These are phyloP conservation scores for Hirtodrosophila cameraria DNA, from an alignment of 2,888 invertebrate species.

Conservation along the genomic window DNA sequence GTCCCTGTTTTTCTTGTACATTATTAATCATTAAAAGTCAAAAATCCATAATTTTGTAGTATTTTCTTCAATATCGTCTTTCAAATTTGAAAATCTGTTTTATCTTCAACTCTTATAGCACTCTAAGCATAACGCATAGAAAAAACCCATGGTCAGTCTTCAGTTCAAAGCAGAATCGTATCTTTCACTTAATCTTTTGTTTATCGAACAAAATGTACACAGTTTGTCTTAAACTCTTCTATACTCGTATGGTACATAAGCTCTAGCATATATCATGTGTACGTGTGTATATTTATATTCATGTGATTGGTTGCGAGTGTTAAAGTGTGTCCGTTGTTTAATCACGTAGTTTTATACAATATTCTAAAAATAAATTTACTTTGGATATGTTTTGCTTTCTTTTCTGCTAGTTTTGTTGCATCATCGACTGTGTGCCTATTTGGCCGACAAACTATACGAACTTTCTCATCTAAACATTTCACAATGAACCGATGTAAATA, in stretches of 20 bases:
- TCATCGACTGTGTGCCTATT: conserved; percentile 31
- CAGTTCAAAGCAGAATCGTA: not conserved
- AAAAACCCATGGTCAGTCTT: too few relatives aligned
- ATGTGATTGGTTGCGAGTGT: conserved; percentile 35
- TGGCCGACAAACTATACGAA: conserved; percentile 26
- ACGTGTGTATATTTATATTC: conserved; percentile 8
- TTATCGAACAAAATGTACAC: conserved; percentile 13
- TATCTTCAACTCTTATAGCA: too few relatives aligned
- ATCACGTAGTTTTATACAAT: conserved; percentile 49
- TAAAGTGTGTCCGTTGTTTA: conserved; percentile 59
- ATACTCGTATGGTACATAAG: conserved; percentile 1
- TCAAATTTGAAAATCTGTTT: too few relatives aligned
- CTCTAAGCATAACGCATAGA: too few relatives aligned
- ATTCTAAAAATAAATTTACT: conserved; percentile 50
- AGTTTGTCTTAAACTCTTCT: conserved; percentile 9
- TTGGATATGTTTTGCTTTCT: conserved; percentile 46
- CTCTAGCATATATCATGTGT: not conserved
- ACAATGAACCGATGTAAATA: conserved; percentile 54
- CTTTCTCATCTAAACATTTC: conserved; percentile 59
- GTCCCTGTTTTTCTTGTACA: too few relatives aligned
- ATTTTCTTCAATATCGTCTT: too few relatives aligned
- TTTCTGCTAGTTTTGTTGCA: conserved; percentile 51
- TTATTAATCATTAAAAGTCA: too few relatives aligned
- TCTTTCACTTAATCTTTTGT: conserved; percentile 14
- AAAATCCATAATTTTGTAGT: too few relatives aligned